Evolutionary conservation across 2,888 invertebrate genomes (phyloP).

Genomic region (Rhagium mordax): DNA sequence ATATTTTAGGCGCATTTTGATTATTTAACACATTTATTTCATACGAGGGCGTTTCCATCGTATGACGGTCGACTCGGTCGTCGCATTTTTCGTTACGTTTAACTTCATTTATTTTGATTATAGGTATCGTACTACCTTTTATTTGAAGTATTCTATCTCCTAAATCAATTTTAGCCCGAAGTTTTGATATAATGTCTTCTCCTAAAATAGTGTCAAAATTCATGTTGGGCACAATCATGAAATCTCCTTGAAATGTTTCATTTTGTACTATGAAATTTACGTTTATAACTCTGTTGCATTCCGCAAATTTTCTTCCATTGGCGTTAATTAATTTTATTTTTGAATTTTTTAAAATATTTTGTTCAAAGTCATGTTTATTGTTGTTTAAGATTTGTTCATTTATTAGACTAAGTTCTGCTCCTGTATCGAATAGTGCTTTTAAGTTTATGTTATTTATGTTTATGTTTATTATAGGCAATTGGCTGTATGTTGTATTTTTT

Average conservation of each 20-base stretch:
- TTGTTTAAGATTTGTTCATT: not conserved
- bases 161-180: too few species aligned
- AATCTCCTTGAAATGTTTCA: too few species aligned
- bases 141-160: not conserved
- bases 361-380: too few species aligned
- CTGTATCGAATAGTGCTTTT: not conserved
- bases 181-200: too few species aligned
- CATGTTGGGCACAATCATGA: too few species aligned
- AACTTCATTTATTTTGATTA: constrained; percentile 3
- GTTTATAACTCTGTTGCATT: too few species aligned
- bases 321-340: too few species aligned
- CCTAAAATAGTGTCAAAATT: too few species aligned
- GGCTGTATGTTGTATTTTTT: not conserved
- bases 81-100: not conserved
- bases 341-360: too few species aligned
- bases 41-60: not conserved
- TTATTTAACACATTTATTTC: not conserved
- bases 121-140: not conserved
- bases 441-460: not conserved
- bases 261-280: too few species aligned
- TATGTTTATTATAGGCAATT: not conserved
- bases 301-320: too few species aligned
- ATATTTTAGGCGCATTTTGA: too few species aligned
- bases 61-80: not conserved
- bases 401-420: not conserved